Base-by-base conservation (phyloP, 2,797 vertebrate species). In the Syngnathus rostellatus region DNA sequence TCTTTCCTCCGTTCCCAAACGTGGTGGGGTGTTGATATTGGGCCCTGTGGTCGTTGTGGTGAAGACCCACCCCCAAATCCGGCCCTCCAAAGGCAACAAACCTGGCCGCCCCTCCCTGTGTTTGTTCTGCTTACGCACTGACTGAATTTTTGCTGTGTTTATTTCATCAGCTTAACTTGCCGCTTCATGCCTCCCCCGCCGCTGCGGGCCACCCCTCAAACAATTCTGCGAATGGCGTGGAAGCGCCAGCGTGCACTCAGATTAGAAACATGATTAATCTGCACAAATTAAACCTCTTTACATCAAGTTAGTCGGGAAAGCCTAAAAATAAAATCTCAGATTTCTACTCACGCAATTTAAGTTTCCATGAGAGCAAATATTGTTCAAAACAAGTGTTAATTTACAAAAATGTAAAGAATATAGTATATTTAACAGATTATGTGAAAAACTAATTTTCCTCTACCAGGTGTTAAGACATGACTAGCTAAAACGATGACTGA, bases 11-110 rank as follows among this genome's bases (percentile, higher is more conserved):
- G 80, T 73, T 79, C 63, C 69, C 41, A 72, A 75, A 69, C 77
- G 31, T 4, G 21, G 17, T n/a, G 54, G 5, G 23, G 48, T 83
- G 80, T 86, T 84, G 75, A 81, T 63, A 58, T 83, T 83, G 80
- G 82, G 82, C 38, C 62, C 75, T 62, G 64, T 43, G 8, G 8
- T 78, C 76, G 83, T 85, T 88, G 80, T 81, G 71, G 5, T 77
- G 76, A 76, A 75, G 80, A 80, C 77, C 68, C 61, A 48, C 21
- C 40, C 21, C 39, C 68, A 54, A 11, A 55, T 25, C 23, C 53
- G 53, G 23, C 23, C 62, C 62, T 63, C 38, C 62, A 63, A 50
- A 77, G 71, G 76, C 73, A 80, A 70, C 69, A 79, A 78, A 59
- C 60, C 66, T 19, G 66, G 54, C 69, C 63, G 48, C 43, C 46